These are phyloP conservation scores for Ascidia mentula DNA, from an alignment of 23 tunicate species.

Conservation along the genomic window DNA sequence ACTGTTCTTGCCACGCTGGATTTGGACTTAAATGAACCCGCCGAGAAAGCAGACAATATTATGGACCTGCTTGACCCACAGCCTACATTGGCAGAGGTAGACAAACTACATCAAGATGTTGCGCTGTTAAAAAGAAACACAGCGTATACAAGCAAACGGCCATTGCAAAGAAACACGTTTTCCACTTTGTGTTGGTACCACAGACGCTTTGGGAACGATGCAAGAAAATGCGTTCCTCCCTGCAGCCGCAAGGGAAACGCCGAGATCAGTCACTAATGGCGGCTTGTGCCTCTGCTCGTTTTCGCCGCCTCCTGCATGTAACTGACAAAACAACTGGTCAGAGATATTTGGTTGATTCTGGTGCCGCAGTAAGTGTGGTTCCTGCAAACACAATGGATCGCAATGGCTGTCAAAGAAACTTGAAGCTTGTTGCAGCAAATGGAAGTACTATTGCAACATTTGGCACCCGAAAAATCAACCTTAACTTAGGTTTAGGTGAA, in stretches of 20 bases:
- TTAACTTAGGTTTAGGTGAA: not conserved
- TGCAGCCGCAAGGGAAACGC: constrained; percentile 13
- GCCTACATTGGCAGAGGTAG: not conserved
- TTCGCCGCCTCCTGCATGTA: constrained; percentile 9
- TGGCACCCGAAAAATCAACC: constrained; percentile 16
- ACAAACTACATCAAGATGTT: not conserved
- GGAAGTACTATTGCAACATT: constrained; percentile 20
- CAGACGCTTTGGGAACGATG: not conserved
- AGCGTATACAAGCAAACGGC: not conserved
- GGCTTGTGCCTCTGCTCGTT: constrained; percentile 1
- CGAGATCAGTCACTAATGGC: not conserved
- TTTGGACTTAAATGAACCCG: not conserved
- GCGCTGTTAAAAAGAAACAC: not conserved
- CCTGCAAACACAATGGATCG: not conserved
- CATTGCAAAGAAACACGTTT: not conserved
- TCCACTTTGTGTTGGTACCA: constrained; percentile 14
- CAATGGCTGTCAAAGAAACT: not conserved
- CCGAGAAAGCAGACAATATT: not conserved
- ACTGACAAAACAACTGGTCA: not conserved
- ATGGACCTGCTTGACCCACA: not conserved
- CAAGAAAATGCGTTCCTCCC: constrained; percentile 2
- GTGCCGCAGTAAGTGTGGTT: constrained; percentile 2
- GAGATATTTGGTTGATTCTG: not conserved
- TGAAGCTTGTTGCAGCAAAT: constrained; percentile 15
- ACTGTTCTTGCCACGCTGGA: not conserved